Percentiles rank a stretch among this genome's conserved stretches.
Conservation (phyloP, 2,888 invertebrate genomes). For the Tubulanus polymorphus region DNA sequence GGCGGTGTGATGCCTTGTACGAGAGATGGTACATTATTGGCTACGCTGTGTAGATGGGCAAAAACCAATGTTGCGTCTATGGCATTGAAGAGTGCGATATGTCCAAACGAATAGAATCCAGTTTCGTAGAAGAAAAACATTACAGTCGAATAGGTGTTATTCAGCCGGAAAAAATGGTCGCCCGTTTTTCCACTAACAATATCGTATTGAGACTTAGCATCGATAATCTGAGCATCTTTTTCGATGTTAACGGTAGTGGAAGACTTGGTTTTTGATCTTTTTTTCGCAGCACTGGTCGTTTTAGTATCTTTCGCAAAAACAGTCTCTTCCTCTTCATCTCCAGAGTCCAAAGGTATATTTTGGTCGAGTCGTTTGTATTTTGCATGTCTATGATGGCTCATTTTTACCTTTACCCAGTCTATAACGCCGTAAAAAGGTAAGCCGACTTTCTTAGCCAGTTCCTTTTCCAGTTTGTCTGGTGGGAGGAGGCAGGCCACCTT, state of each 20-base stretch:
- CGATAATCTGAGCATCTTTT: not conserved
- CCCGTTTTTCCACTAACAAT: constrained; percentile 2
- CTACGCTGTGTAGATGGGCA: constrained; percentile 2
- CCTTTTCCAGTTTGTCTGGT: not conserved
- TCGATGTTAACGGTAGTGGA: not conserved
- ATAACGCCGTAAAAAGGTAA: not conserved
- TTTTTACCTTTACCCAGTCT: constrained; percentile 1
- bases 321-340: not conserved
- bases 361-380: not conserved
- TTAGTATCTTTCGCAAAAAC: not conserved
- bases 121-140: constrained; percentile 1
- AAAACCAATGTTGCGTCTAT: not conserved
- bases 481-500: not conserved
- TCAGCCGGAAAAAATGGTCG: not conserved
- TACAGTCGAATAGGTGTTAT: not conserved
- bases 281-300: not conserved
- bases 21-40: not conserved
- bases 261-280: not conserved
- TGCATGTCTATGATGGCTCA: not conserved
- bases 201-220: not conserved
- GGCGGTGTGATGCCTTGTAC: constrained; percentile 1
- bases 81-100: not conserved
- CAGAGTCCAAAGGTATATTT: not conserved
- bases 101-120: constrained; percentile 1
- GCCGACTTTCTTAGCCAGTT: not conserved